Evolutionary conservation across 2,888 invertebrate genomes (phyloP).

Genomic region (Plagodis pulveraria): DNA sequence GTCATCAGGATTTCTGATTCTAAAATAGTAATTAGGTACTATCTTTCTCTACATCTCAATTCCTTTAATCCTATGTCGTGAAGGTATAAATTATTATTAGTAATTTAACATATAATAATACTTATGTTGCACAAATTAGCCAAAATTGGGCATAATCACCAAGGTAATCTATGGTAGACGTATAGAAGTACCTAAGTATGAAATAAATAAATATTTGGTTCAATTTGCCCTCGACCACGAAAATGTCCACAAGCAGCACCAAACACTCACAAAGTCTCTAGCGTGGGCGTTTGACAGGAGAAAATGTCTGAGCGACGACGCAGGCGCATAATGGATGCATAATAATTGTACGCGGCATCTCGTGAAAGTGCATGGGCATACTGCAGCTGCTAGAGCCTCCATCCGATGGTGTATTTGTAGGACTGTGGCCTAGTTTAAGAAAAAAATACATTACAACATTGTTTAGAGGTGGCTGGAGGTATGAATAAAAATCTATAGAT

Average conservation of each 20-base stretch:
- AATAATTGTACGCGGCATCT: conserved; percentile 72
- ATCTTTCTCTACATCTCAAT: too few relatives aligned
- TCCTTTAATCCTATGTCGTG: too few relatives aligned
- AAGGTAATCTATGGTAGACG: too few relatives aligned
- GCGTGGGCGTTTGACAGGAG: conserved; percentile 69
- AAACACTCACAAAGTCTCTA: conserved; percentile 47
- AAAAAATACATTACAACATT: neutral
- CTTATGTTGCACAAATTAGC: too few relatives aligned
- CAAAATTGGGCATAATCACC: too few relatives aligned
- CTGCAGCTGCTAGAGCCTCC: conserved; percentile 26
- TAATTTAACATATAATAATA: too few relatives aligned
- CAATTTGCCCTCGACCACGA: conserved; percentile 9
- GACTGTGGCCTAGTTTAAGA: neutral
- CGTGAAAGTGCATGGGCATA: conserved; percentile 82
- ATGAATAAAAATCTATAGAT: neutral
- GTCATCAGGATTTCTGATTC: too few relatives aligned
- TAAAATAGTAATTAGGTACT: too few relatives aligned
- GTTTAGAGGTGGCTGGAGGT: too few relatives aligned
- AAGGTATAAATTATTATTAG: too few relatives aligned
- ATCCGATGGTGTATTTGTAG: neutral
- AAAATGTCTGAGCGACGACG: conserved; percentile 55
- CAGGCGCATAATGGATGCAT: conserved; percentile 75
- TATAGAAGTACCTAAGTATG: too few relatives aligned
- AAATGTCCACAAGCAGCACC: conserved; percentile 22
- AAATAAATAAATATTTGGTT: too few relatives aligned